Conservation (phyloP, 2,888 invertebrate species). For the Dicranocentrus wangi region DNA sequence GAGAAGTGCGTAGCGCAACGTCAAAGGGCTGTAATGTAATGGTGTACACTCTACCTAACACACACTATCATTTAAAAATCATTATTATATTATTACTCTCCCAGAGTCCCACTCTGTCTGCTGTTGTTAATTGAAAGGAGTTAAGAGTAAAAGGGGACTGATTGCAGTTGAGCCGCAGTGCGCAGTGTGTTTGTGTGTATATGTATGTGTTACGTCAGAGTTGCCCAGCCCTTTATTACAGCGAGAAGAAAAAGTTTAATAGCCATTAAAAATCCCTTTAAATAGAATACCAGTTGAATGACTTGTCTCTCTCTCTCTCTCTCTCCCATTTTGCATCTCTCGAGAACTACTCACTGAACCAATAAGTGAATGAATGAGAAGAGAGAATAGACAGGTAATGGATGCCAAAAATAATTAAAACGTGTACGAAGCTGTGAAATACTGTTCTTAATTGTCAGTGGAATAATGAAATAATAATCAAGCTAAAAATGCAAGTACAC, state of each 20-base stretch:
- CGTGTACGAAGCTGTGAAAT: conserved; percentile 5
- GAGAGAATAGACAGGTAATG: conserved; percentile 13
- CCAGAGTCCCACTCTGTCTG: too few relatives aligned
- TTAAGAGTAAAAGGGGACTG: background rate
- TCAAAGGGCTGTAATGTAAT: too few relatives aligned
- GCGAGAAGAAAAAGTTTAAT: conserved; percentile 21
- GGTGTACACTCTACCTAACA: too few relatives aligned
- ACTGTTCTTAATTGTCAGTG: conserved; percentile 24
- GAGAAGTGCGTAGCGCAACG: too few relatives aligned
- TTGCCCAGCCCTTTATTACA: conserved; percentile 1
- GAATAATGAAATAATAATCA: conserved; percentile 17
- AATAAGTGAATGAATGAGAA: conserved; percentile 5
- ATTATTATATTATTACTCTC: too few relatives aligned
- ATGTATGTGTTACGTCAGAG: conserved; percentile 10
- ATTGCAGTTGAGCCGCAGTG: background rate
- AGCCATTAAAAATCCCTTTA: conserved; percentile 3
- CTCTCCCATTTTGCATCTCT: too few relatives aligned
- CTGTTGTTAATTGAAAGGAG: conserved; percentile 2
- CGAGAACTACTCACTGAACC: background rate
- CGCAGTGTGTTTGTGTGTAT: background rate
- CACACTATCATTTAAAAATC: too few relatives aligned
- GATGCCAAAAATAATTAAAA: conserved; percentile 45
- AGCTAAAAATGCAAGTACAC: too few relatives aligned
- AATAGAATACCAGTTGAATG: conserved; percentile 15
- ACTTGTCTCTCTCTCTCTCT: conserved; percentile 7